Percentiles rank a stretch among this genome's conserved stretches.
Evolutionary conservation across 2,797 vertebrate species (phyloP).

Genomic region (Sebastolobus altivelis): DNA sequence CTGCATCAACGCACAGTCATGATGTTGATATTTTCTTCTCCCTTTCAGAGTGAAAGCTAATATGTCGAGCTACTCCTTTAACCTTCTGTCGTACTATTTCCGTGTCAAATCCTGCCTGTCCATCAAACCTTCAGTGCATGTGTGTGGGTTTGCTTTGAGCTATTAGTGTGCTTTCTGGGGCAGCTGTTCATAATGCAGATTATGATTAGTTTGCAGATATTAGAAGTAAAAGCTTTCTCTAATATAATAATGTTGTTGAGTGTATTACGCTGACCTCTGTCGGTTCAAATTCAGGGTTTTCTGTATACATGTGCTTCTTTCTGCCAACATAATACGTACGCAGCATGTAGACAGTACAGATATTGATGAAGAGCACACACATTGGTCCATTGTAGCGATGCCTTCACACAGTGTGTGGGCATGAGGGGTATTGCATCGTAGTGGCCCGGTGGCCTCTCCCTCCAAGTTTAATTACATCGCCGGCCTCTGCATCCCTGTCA

Average conservation of each 20-base stretch:
- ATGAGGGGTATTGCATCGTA: conserved; percentile 34
- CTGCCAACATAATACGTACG: background rate
- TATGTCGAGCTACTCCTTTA: background rate
- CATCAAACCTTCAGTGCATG: background rate
- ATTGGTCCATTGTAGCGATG: background rate
- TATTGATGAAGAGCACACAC: conserved; percentile 18
- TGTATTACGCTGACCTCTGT: background rate
- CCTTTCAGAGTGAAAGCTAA: background rate
- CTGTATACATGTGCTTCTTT: background rate
- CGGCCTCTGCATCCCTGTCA: conserved; percentile 52
- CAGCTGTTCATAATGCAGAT: background rate
- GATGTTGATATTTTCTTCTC: background rate
- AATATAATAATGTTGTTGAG: too few species aligned
- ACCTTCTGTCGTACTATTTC: background rate
- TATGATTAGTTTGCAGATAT: background rate
- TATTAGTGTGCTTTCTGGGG: background rate
- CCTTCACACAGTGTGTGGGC: conserved; percentile 11
- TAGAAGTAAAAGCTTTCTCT: background rate
- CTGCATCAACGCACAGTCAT: background rate
- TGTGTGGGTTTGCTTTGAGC: background rate
- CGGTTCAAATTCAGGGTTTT: background rate
- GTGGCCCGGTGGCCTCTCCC: conserved; percentile 51
- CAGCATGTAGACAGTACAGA: background rate
- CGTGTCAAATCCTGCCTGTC: background rate
- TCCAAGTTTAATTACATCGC: conserved; percentile 70